Evolutionary conservation across 2,797 vertebrate genomes (phyloP).

Genomic region (Pachyuromys duprasi): DNA sequence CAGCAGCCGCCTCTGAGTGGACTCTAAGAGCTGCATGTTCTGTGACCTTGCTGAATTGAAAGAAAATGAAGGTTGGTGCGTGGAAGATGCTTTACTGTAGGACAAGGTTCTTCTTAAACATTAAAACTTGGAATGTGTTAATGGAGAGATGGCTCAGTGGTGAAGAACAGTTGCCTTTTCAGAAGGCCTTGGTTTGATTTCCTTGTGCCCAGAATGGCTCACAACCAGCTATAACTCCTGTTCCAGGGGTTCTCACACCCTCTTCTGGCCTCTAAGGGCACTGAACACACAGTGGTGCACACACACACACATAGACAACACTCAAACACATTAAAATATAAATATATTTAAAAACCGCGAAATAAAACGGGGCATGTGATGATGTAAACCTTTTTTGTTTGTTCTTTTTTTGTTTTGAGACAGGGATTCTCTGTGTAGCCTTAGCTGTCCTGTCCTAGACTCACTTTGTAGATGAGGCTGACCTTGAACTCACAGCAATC

Average conservation of each 20-base stretch:
- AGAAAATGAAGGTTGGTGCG: background rate
- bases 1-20: background rate
- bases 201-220: too few relatives aligned
- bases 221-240: background rate
- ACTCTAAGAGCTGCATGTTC: background rate
- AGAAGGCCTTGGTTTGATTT: background rate
- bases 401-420: too few relatives aligned
- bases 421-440: too few relatives aligned
- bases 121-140: background rate
- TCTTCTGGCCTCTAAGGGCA: background rate
- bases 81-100: background rate
- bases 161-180: background rate
- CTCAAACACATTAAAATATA: background rate
- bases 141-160: background rate
- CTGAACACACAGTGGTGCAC: background rate
- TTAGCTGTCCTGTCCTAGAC: too few relatives aligned
- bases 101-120: conserved; percentile 16
- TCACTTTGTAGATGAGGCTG: too few relatives aligned
- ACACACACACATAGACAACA: background rate
- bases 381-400: too few relatives aligned
- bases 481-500: too few relatives aligned
- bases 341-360: too few relatives aligned
- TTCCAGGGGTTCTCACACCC: background rate
- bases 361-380: too few relatives aligned
- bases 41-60: background rate